Conservation (phyloP, 2,797 vertebrate species). For the Rhinoraja longicauda region DNA sequence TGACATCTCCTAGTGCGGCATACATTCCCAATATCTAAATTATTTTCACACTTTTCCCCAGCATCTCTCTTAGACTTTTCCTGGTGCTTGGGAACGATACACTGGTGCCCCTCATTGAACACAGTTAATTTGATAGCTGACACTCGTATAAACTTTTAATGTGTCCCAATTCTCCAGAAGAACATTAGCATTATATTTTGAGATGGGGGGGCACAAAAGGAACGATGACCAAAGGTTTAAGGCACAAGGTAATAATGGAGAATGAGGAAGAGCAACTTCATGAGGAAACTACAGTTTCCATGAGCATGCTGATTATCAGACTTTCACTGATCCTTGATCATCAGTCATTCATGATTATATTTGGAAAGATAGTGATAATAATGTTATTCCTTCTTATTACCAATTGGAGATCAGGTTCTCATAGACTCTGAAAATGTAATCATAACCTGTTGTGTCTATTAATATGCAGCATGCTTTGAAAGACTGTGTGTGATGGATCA, state of each 20-base stretch:
- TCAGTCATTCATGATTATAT: not conserved
- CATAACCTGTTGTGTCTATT: not conserved
- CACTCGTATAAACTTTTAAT: not conserved
- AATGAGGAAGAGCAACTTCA: not conserved
- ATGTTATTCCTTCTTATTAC: not conserved
- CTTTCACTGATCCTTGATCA: not conserved
- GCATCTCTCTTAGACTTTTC: not conserved
- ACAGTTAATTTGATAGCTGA: not conserved
- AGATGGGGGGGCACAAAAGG: not conserved
- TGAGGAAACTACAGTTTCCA: not conserved
- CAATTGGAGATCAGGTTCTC: no score
- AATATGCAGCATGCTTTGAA: not conserved
- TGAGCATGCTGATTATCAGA: no score
- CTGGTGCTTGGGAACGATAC: not conserved
- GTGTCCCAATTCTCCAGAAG: not conserved
- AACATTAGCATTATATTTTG: not conserved
- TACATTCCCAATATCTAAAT: not conserved
- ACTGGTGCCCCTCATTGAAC: not conserved
- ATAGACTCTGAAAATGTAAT: not conserved
- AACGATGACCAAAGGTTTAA: not conserved
- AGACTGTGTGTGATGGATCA: not conserved
- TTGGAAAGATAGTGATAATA: not conserved
- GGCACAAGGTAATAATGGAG: not conserved
- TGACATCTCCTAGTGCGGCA: not conserved
- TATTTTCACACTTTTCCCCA: not conserved